Evolutionary conservation across 2,113 vertebrate genomes (phyloP), one percentile per base, ranked within the genome.

Genomic region (Pica pica): DNA sequence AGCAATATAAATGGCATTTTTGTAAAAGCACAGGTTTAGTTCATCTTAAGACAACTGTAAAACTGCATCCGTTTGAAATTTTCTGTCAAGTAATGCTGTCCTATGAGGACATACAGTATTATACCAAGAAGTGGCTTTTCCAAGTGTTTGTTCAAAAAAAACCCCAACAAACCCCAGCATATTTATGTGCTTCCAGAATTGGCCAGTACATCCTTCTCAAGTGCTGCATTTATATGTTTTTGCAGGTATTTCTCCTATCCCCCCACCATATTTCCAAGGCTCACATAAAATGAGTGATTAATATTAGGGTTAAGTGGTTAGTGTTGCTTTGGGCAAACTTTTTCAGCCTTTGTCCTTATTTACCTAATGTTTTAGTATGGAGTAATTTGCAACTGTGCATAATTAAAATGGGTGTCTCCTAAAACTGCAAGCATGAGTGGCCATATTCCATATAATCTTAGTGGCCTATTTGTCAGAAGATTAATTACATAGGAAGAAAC

Each of bases 401-500:
- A 78, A 84, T 93, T 90, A 90, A 86, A 92, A 49, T 81, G 61
- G 69, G 88, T 65, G 90, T 82, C 64, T 94, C 55, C 61, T 87
- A 71, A 78, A 93, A 94, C 76, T 84, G 50, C 31, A 78, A 81
- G 39, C 71, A 53, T 11, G 6, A 92, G 73, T 68, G 46, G 76
- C 44, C 44, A 6, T 96, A 71, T 78, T 93, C 68, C 26, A 3
- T n/a, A 20, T 70, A 71, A 86, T 75, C 75, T 75, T 84, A 78
- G 55, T 83, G 80, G 74, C 53, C 55, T 69, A 18, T 95, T 93
- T 96, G 90, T 90, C 65, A 90, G 79, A 77, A 81, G n/a, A 81
- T 89, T 94, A 94, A 94, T 96, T 92, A 90, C 9, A 90, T 27
- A 78, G 68, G 69, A 81, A 81, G 88, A 90, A 86, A 84, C 57